A percentile compares a stretch with the other conserved stretches of the same genome.
phyloP scores from a whole-genome alignment of 2,797 vertebrate species.

The Labeo calbasu region DNA sequence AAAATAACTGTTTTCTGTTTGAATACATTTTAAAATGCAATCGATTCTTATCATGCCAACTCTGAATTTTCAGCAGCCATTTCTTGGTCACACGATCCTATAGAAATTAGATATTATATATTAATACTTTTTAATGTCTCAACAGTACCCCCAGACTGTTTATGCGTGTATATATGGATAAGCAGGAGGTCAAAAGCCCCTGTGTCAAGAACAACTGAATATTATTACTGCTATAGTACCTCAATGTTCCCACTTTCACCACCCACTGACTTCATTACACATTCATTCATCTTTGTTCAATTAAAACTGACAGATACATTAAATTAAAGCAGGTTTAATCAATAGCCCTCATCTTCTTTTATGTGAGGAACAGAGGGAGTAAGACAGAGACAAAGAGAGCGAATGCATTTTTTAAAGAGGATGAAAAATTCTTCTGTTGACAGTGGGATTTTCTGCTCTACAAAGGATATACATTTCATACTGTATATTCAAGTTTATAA shows the following conservation, averaged over 20 bases:
- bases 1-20: not conserved
- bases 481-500: not conserved
- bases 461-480: not conserved
- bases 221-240: conserved; percentile 15
- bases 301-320: conserved; percentile 48
- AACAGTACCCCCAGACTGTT: not conserved
- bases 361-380: conserved; percentile 11
- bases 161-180: conserved; percentile 9
- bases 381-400: not conserved
- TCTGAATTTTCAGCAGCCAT: not conserved
- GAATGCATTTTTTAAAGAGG: conserved; percentile 16
- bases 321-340: conserved; percentile 47
- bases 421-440: not conserved
- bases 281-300: conserved; percentile 47
- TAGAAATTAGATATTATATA: not conserved
- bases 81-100: not conserved
- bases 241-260: conserved; percentile 17
- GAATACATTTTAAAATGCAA: not conserved
- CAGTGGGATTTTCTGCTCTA: conserved; percentile 5
- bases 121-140: not conserved
- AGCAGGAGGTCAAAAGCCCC: not conserved
- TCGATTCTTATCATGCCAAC: not conserved
- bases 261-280: conserved; percentile 25
- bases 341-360: conserved; percentile 25
- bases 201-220: not conserved